Evolutionary conservation across 2,888 invertebrate species (phyloP).

Genomic region (Pseudococcus longispinus): DNA sequence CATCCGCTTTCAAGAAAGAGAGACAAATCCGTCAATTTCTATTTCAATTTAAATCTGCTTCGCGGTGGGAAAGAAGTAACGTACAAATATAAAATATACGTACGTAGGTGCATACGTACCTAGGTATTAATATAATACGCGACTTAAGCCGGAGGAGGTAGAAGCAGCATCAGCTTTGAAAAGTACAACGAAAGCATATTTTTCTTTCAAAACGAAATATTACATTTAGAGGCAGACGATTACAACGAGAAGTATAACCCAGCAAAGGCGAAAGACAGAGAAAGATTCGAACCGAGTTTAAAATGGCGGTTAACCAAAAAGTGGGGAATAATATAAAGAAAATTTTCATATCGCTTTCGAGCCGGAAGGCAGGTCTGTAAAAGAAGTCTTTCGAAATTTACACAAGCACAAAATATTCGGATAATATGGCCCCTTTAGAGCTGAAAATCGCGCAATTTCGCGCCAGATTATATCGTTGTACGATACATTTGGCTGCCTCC

Average conservation of each 20-base stretch:
- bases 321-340: neutral
- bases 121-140: too few species aligned
- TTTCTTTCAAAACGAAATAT: too few species aligned
- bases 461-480: neutral
- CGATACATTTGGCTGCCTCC: neutral
- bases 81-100: too few species aligned
- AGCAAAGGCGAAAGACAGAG: neutral
- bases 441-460: slow-evolving; percentile 15
- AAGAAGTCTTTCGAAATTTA: slow-evolving; percentile 12
- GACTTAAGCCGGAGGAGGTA: too few species aligned
- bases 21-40: too few species aligned
- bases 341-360: slow-evolving; percentile 17
- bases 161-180: too few species aligned
- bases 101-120: too few species aligned
- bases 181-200: too few species aligned
- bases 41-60: too few species aligned
- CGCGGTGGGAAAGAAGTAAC: too few species aligned
- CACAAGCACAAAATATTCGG: neutral
- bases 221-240: neutral
- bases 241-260: neutral
- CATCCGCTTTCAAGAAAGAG: too few species aligned
- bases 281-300: neutral
- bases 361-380: slow-evolving; percentile 7
- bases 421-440: slow-evolving; percentile 8
- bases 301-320: neutral